Base-by-base conservation (phyloP, 30 jellyfish, hydroid and myxozoan species). In the Catostylus mosaicus region DNA sequence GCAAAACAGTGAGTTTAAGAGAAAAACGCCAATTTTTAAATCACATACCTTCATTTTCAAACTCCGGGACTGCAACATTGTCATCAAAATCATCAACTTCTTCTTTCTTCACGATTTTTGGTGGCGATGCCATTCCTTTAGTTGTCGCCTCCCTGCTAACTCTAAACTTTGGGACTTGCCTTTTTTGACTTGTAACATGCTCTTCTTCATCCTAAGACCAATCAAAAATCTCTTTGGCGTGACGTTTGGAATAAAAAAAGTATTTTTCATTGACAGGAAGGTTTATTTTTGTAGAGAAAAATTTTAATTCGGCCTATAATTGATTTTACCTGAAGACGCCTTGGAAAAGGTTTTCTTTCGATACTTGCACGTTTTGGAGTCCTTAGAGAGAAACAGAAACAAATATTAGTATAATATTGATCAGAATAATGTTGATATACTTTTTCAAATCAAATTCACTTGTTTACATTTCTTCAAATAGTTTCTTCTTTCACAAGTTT, bases 261-360 rank as follows among this genome's bases (percentile, higher is more conserved):
- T 43, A 6, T n/a, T n/a, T n/a, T n/a, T n/a, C n/a, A n/a, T n/a
- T n/a, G n/a, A n/a, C n/a, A n/a, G n/a, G n/a, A n/a, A n/a, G n/a
- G n/a, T n/a, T n/a, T n/a, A n/a, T n/a, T n/a, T n/a, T n/a, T n/a
- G n/a, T n/a, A n/a, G n/a, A n/a, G n/a, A n/a, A n/a, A n/a, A n/a
- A n/a, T n/a, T n/a, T n/a, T n/a, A n/a, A n/a, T n/a, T n/a, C n/a
- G n/a, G n/a, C n/a, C 14, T 48, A 48, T 48, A 7, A 3, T 48
- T 16, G 20, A 4, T 48, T 27, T 48, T 33, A 80, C 91, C 84
- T 80, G 91, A 10, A 80, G 83, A 45, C 91, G 62, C 52, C 91
- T 47, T 66, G 91, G 79, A 31, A 68, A 27, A 9, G 77, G 69
- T 19, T 34, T 65, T 34, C 43, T 67, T 18, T 67, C 84, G 30